Percentiles rank a stretch among this genome's conserved stretches.
These are phyloP conservation scores for Spinibarbus caldwelli DNA, from an alignment of 2,797 vertebrate species.

Conservation along the genomic window DNA sequence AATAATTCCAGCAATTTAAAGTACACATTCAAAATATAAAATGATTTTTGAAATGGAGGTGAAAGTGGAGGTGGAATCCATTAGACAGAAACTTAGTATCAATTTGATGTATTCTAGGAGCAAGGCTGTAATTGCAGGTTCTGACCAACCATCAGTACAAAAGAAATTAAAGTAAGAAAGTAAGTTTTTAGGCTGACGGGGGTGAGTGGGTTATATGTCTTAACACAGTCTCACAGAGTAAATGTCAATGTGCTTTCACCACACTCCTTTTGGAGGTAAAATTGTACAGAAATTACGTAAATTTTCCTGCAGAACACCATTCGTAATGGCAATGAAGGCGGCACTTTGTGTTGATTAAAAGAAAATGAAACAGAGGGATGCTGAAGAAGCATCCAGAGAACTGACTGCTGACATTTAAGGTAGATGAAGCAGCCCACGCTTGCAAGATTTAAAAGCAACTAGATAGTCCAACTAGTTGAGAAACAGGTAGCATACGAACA, in stretches of 20 bases:
- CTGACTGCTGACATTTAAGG: constrained; percentile 22
- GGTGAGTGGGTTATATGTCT: constrained; percentile 1
- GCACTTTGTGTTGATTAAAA: constrained; percentile 35
- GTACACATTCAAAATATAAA: not conserved
- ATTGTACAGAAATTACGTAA: not conserved
- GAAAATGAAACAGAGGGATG: constrained; percentile 11
- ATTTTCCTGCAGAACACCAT: constrained; percentile 22
- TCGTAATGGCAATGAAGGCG: not conserved
- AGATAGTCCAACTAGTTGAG: not conserved
- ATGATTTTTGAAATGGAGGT: not conserved
- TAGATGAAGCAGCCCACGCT: not conserved
- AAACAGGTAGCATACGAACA: not conserved
- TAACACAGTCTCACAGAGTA: constrained; percentile 22
- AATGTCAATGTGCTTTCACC: constrained; percentile 29
- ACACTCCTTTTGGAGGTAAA: not conserved
- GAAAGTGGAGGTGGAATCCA: constrained; percentile 25
- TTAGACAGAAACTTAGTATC: constrained; percentile 13
- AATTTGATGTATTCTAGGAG: not conserved
- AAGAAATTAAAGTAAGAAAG: not conserved
- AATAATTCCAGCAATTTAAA: constrained; percentile 14
- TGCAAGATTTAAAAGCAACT: constrained; percentile 13
- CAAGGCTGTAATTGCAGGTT: constrained; percentile 4
- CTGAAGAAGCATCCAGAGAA: not conserved
- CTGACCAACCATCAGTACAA: constrained; percentile 8
- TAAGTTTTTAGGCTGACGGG: not conserved